A percentile compares a stretch with the other conserved stretches of the same genome.
Evolutionary conservation across 2,113 vertebrate genomes (phyloP).

Genomic region (Abramis brama): DNA sequence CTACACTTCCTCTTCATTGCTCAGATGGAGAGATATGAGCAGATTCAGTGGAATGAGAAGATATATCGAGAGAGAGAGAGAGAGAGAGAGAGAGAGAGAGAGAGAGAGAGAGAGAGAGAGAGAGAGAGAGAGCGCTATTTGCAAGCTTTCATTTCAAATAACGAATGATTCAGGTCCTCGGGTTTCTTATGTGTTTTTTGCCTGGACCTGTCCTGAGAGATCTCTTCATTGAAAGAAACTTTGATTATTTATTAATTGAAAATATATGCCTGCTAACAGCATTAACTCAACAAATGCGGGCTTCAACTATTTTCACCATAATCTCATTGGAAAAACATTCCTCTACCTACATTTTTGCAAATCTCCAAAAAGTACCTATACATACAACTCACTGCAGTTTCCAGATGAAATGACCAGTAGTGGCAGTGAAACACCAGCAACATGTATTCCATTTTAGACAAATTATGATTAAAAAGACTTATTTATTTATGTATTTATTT

Average conservation of each 20-base stretch:
- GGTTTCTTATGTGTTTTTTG: background rate
- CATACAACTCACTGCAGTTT: background rate
- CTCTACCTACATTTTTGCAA: background rate
- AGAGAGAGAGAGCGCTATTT: background rate
- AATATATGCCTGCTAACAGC: background rate
- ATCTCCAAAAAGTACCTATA: background rate
- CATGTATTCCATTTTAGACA: background rate
- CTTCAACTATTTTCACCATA: background rate
- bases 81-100: background rate
- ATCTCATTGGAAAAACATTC: background rate
- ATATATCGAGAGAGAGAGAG: background rate
- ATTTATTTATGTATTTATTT: too few species aligned
- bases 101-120: too few species aligned
- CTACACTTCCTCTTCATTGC: constrained; percentile 40
- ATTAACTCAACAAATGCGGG: too few species aligned
- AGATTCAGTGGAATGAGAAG: constrained; percentile 29
- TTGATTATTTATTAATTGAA: background rate
- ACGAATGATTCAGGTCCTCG: background rate
- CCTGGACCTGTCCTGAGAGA: background rate
- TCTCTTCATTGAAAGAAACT: background rate
- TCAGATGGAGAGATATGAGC: constrained; percentile 11
- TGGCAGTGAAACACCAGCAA: background rate
- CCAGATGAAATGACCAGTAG: background rate
- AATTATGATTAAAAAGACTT: too few species aligned
- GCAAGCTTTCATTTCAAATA: constrained; percentile 5